Evolutionary conservation across 1,140 invertebrate genomes (phyloP).

Genomic region (Homarus americanus): DNA sequence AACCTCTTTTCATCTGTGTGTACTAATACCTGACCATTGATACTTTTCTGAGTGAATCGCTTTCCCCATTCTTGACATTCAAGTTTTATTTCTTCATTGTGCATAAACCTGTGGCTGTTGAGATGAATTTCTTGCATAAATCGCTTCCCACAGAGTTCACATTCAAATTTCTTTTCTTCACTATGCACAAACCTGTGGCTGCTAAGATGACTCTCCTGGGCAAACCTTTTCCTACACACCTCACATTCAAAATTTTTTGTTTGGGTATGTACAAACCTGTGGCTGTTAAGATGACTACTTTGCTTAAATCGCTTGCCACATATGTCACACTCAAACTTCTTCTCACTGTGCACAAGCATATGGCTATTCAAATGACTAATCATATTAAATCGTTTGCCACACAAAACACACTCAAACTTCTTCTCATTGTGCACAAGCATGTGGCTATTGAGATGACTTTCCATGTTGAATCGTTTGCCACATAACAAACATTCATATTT

Average conservation of each 20-base stretch:
- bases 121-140: constrained; percentile 84
- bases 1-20: constrained; percentile 85
- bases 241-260: constrained; percentile 59
- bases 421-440: constrained; percentile 62
- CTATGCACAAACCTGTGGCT: constrained; percentile 52
- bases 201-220: constrained; percentile 55
- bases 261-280: constrained; percentile 46
- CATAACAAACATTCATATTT: constrained; percentile 57
- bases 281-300: constrained; percentile 58
- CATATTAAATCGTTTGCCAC: constrained; percentile 92
- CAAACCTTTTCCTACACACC: constrained; percentile 43
- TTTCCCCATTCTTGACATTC: constrained; percentile 79
- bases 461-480: constrained; percentile 56
- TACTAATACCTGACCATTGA: constrained; percentile 79
- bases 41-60: constrained; percentile 85
- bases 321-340: constrained; percentile 57
- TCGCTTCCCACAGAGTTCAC: constrained; percentile 91
- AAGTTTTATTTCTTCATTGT: constrained; percentile 87
- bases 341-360: constrained; percentile 86
- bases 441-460: constrained; percentile 56
- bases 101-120: constrained; percentile 59
- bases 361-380: constrained; percentile 96
- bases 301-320: constrained; percentile 50
- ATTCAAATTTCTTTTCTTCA: constrained; percentile 82
- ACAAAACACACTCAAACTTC: constrained; percentile 89